Conservation (phyloP, 2,797 vertebrate genomes). For the Poecilia velifera region DNA sequence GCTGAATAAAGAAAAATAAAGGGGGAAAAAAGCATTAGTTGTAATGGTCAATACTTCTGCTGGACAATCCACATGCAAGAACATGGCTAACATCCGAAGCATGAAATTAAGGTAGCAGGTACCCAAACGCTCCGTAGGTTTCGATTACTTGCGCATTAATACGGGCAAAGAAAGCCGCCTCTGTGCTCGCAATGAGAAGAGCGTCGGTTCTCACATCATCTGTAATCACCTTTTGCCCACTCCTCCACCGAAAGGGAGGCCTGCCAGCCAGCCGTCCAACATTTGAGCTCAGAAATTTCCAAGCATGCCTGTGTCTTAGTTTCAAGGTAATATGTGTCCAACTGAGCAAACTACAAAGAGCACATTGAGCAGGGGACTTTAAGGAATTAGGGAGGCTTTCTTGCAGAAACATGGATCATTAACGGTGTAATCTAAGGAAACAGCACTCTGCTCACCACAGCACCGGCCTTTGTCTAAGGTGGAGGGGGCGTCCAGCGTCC, state of each 20-base stretch:
- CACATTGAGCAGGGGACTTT: conserved; percentile 53
- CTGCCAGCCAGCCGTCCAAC: conserved; percentile 30
- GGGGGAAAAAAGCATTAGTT: background rate
- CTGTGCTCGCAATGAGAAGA: conserved; percentile 45
- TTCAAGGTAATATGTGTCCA: conserved; percentile 49
- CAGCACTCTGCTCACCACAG: conserved; percentile 13
- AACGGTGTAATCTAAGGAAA: conserved; percentile 43
- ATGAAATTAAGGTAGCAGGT: background rate
- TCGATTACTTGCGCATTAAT: conserved; percentile 31
- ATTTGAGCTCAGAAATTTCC: conserved; percentile 39
- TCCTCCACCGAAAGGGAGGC: conserved; percentile 8
- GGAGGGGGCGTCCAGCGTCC: background rate
- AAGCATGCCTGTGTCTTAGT: conserved; percentile 41
- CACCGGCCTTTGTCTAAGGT: background rate
- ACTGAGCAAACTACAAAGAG: conserved; percentile 52
- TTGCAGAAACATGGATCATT: conserved; percentile 44
- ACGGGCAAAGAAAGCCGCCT: conserved; percentile 63
- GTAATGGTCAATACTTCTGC: background rate
- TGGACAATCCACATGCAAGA: background rate
- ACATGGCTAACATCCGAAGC: background rate
- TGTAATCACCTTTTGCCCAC: conserved; percentile 56
- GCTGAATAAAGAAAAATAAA: conserved; percentile 73
- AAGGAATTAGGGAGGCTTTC: conserved; percentile 43
- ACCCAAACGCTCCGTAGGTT: background rate
- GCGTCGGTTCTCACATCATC: conserved; percentile 57